Evolutionary conservation across 2,797 vertebrate genomes (phyloP), one percentile per base, ranked within the genome.

Genomic region (Pachyuromys duprasi): DNA sequence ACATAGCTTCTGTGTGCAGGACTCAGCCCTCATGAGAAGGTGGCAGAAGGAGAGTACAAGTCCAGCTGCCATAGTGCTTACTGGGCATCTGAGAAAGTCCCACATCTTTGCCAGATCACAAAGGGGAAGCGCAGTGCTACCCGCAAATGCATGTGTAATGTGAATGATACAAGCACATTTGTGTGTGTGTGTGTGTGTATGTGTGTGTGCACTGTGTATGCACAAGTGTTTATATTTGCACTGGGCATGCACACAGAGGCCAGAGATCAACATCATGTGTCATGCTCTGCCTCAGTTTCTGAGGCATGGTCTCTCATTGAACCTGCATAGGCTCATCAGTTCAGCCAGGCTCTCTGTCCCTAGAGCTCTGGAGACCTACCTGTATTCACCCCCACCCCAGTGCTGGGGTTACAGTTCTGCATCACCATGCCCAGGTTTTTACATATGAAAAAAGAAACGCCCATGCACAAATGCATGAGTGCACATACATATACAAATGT

Each of bases 111-210:
- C 6, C 36, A 67, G 28, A 13, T 72, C 53, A 74, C 69, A 74
- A 8, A 12, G 15, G 55, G 53, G 69, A 72, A 86, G 45, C 17
- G 3, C 45, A n/a, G 33, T 22, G 45, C 15, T 49, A 36, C 67
- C 13, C 81, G 39, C 17, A 5, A 33, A 33, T 67, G 63, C 42
- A 13, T 9, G 45, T 53, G 45, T 15, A 1, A 49, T 22, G 17
- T 49, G 42, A 18, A 65, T 20, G 26, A 39, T 26, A 39, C 4
- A 13, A 62, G 3, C 14, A 28, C 15, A 9, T 84, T 3, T 67
- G 18, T 3, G 8, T 3, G 8, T 65, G 39, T 6, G 1, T 22
- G 42, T 22, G 18, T 3, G 8, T 3, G 8, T 65, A 24, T 6
- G 1, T 22, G 42, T 22, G 63, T 24, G 12, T 0, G 20, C 31